Evolutionary conservation across 1,140 invertebrate species (phyloP).

Genomic region (Drosophila pachea): DNA sequence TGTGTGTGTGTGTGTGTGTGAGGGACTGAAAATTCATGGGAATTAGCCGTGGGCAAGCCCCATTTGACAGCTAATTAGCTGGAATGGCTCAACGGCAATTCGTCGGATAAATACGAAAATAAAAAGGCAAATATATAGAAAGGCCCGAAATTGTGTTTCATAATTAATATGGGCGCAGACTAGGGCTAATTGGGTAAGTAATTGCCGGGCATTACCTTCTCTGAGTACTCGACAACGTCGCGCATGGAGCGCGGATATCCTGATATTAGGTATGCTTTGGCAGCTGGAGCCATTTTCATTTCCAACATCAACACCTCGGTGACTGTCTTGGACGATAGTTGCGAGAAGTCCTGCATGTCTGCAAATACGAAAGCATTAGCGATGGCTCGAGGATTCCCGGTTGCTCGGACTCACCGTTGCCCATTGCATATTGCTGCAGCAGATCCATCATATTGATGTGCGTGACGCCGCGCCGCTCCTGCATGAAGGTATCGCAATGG

Average conservation of each 20-base stretch:
- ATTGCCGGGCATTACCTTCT: constrained; percentile 83
- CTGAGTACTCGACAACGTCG: constrained; percentile 93
- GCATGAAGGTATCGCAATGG: constrained; percentile 92
- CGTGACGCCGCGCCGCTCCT: constrained; percentile 89
- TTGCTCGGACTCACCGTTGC: constrained; percentile 85
- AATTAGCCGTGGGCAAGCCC: constrained; percentile 51
- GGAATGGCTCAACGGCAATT: constrained; percentile 61
- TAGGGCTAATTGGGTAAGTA: background rate
- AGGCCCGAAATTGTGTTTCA: constrained; percentile 31
- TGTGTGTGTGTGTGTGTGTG: constrained; percentile 9
- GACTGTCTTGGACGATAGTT: constrained; percentile 90
- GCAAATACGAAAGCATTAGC: background rate
- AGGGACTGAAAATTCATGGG: constrained; percentile 51
- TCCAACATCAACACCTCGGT: constrained; percentile 94
- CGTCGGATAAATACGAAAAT: constrained; percentile 44
- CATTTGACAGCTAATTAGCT: constrained; percentile 68
- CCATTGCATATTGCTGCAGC: constrained; percentile 91
- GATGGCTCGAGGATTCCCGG: background rate
- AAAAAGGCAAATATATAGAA: background rate
- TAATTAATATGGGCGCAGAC: constrained; percentile 31
- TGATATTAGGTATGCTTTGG: constrained; percentile 95
- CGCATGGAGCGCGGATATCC: constrained; percentile 96
- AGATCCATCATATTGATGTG: constrained; percentile 96
- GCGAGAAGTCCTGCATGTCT: constrained; percentile 92
- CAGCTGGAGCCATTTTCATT: constrained; percentile 93